Evolutionary conservation across 2,888 invertebrate species (phyloP).

Genomic region (Himalopsyche kuldschensis): DNA sequence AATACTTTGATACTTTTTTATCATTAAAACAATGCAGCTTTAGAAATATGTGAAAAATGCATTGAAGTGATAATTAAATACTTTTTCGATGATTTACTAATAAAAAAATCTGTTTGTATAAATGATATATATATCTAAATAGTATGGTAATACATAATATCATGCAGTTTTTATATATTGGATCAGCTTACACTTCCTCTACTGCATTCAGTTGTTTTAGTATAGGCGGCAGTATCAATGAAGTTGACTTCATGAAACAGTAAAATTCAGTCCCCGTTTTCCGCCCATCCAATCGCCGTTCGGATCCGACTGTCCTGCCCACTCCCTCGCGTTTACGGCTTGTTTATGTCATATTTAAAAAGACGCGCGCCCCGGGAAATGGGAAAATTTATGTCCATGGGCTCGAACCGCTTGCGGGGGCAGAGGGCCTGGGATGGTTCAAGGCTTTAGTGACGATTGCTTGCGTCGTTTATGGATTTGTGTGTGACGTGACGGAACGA

Average conservation of each 20-base stretch:
- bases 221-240: background rate
- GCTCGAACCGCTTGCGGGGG: background rate
- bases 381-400: constrained; percentile 16
- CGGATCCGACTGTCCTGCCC: background rate
- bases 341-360: constrained; percentile 24
- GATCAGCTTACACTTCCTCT: no score
- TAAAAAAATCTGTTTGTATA: no score
- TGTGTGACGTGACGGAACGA: background rate
- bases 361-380: constrained; percentile 16
- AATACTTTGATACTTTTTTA: no score
- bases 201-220: background rate
- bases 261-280: background rate
- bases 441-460: background rate
- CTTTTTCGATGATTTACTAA: no score
- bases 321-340: background rate
- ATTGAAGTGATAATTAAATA: no score
- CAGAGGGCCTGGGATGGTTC: background rate
- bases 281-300: background rate
- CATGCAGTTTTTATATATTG: no score
- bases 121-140: no score
- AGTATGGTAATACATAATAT: no score
- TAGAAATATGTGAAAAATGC: no score
- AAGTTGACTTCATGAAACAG: background rate
- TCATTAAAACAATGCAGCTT: no score
- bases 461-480: background rate